Evolutionary conservation across 2,797 vertebrate genomes (phyloP), one percentile per base, ranked within the genome.

Genomic region (Lepidocolaptes lacrymiger): DNA sequence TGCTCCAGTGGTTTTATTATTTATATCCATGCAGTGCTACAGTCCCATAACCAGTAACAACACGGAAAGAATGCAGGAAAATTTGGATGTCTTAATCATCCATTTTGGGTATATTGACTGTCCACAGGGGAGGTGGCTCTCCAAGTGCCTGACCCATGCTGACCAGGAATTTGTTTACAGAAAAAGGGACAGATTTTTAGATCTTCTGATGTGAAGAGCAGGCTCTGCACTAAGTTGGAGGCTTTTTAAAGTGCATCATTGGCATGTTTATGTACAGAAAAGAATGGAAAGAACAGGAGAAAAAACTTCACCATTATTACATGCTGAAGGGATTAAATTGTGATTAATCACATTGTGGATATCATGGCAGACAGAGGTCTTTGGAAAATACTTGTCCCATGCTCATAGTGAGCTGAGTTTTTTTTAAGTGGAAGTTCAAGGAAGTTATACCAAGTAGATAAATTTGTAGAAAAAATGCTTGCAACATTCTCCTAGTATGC

Each of bases 1-100:
- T 73, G 89, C 71, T 92, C 39, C 48, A 67, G 71, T 94, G 87
- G 71, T 85, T 93, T 93, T 76, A 73, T 73, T 85, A 59, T 87
- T 89, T 85, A 13, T 82, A 63, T 37, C 30, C 32, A 2, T 67
- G 55, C 62, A 73, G 59, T 55, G 39, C 51, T 85, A 17, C 51
- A 52, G 32, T 82, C 89, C 34, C 21, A 36, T 66, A 79, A 39
- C 81, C 48, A 89, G 66, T 67, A 71, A 21, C 32, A 68, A 18
- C 7, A 13, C 13, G 51, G 39, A 46, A 84, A 59, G 39, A 66
- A 28, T 17, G 10, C 61, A 55, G 37, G 26, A 69, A 67, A 91
- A 54, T 17, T 4, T 24, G 39, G 17, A 36, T 56, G 3, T n/a
- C 22, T 15, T 66, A 18, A 55, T 75, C 5, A 54, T 55, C 37